Percentiles rank a stretch among this genome's conserved stretches.
Evolutionary conservation across 2,797 vertebrate genomes (phyloP).

Genomic region (Oreortyx pictus): DNA sequence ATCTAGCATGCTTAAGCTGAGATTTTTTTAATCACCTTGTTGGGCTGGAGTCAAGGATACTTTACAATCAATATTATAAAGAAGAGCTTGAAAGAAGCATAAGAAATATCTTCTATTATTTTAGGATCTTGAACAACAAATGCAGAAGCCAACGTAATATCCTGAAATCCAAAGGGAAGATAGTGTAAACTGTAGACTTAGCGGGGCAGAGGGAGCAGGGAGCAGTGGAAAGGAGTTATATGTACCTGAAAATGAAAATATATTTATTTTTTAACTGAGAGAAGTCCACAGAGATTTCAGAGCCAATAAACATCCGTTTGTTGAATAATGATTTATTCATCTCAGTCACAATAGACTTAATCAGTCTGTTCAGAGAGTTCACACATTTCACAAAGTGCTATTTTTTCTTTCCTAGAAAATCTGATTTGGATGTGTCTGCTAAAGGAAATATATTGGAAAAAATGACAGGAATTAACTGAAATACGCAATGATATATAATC

Average conservation of each 20-base stretch:
- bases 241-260: background rate
- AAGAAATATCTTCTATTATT: background rate
- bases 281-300: background rate
- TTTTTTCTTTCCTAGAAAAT: background rate
- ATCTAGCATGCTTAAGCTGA: background rate
- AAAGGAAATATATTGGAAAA: background rate
- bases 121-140: background rate
- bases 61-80: background rate
- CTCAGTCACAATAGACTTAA: background rate
- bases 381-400: background rate
- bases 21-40: background rate
- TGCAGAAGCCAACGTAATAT: background rate
- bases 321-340: slow-evolving; percentile 6
- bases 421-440: background rate
- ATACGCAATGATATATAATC: background rate
- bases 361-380: background rate
- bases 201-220: too few species aligned
- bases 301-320: slow-evolving; percentile 4
- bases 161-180: background rate
- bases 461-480: background rate
- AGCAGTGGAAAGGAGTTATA: background rate
- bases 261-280: background rate
- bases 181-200: background rate
- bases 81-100: background rate
- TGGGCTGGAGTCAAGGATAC: background rate